Conservation (phyloP, 2,888 invertebrate genomes). For the Tridacna crocea region DNA sequence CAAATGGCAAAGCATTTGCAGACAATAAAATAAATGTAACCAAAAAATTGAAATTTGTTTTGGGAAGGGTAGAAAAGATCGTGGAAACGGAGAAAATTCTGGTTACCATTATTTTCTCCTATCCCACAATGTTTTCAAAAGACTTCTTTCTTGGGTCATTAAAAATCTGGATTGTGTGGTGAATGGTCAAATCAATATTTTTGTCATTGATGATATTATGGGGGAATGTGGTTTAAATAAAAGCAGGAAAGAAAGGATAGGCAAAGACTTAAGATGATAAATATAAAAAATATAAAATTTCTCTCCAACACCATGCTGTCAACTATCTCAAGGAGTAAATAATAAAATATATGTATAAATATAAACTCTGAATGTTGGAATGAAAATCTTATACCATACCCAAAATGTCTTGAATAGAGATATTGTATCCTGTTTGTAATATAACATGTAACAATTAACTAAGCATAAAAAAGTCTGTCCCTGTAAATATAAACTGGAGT, state of each 20-base stretch:
- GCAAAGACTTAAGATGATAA: neutral
- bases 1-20: no score
- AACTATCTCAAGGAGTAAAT: slow-evolving; percentile 14
- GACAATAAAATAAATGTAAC: no score
- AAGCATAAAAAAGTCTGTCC: neutral
- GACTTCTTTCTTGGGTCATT: no score
- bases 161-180: no score
- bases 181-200: no score
- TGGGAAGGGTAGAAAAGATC: no score
- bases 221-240: neutral
- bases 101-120: no score
- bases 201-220: no score
- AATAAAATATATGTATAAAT: slow-evolving; percentile 15
- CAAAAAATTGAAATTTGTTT: no score
- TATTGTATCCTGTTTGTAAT: slow-evolving; percentile 48
- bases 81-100: no score
- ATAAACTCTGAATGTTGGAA: neutral
- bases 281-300: slow-evolving; percentile 19
- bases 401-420: slow-evolving; percentile 55
- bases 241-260: neutral
- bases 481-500: neutral
- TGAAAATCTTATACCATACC: slow-evolving; percentile 36
- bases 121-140: no score
- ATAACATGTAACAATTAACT: slow-evolving; percentile 9
- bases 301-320: slow-evolving; percentile 25